Evolutionary conservation across 2,888 invertebrate genomes (phyloP).

Genomic region (Netelia virgata): DNA sequence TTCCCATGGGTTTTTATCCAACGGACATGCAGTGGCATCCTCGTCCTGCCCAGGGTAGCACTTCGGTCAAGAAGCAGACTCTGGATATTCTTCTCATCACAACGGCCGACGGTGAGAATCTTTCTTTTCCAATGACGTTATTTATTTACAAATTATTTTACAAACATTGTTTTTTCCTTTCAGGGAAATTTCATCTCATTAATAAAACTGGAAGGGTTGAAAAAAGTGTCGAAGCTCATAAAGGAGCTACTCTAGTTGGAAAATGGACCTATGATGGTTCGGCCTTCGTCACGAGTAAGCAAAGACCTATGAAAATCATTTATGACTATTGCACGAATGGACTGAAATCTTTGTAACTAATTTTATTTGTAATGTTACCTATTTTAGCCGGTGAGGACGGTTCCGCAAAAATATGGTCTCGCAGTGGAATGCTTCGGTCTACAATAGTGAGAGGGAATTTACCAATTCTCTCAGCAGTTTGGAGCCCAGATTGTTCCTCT

Average conservation of each 20-base stretch:
- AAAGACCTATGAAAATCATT: not conserved
- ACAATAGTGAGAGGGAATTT: constrained; percentile 93
- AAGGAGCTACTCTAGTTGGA: constrained; percentile 94
- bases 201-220: constrained; percentile 96
- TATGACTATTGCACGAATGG: not conserved
- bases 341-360: not conserved
- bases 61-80: constrained; percentile 86
- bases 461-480: constrained; percentile 94
- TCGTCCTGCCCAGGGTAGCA: constrained; percentile 86
- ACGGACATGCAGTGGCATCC: constrained; percentile 96
- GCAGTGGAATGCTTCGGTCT: constrained; percentile 96
- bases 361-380: constrained; percentile 1
- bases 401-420: constrained; percentile 97
- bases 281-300: constrained; percentile 94
- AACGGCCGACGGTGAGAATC: constrained; percentile 92
- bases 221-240: constrained; percentile 96
- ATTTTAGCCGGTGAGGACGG: constrained; percentile 97
- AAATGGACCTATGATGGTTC: constrained; percentile 98
- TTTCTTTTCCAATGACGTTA: not conserved
- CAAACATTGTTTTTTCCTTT: constrained; percentile 48
- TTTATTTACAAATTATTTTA: not conserved
- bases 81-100: constrained; percentile 94
- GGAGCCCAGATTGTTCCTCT: constrained; percentile 91
- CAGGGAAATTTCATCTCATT: constrained; percentile 94
- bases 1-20: constrained; percentile 94